These are phyloP conservation scores for Chaetorhynchus papuensis DNA, from an alignment of 2,113 vertebrate genomes.

Conservation along the genomic window DNA sequence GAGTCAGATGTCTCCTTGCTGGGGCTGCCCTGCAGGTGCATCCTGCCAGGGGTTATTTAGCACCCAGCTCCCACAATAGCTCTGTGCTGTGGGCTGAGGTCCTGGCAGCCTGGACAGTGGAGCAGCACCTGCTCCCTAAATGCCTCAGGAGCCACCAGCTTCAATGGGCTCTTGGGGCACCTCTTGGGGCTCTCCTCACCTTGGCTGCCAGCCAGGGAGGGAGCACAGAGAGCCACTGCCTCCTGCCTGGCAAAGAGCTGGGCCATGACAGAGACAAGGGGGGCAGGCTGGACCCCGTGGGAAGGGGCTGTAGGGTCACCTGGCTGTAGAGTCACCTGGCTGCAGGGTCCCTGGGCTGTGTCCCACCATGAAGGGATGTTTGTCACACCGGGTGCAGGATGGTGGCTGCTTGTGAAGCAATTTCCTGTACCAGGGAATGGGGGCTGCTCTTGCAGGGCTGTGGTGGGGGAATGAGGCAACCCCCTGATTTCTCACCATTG, in stretches of 20 bases:
- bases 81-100: neutral
- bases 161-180: accelerated
- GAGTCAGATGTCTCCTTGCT: neutral
- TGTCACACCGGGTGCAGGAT: accelerated
- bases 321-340: neutral
- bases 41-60: neutral
- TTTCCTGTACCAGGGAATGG: neutral
- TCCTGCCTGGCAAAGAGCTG: neutral
- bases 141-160: neutral
- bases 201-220: accelerated
- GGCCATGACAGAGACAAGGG: neutral
- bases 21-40: accelerated
- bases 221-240: neutral
- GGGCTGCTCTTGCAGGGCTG: constrained; percentile 4
- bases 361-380: neutral
- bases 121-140: neutral
- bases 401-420: neutral
- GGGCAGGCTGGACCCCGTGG: accelerated
- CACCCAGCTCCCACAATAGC: neutral
- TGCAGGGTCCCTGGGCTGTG: neutral
- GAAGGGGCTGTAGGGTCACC: too few species aligned
- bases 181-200: accelerated
- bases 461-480: neutral
- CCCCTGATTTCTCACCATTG: neutral
- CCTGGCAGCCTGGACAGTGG: neutral